Percentiles rank a stretch among this genome's conserved stretches.
These are phyloP conservation scores for Electrona antarctica DNA, from an alignment of 2,113 vertebrate genomes.

Conservation along the genomic window DNA sequence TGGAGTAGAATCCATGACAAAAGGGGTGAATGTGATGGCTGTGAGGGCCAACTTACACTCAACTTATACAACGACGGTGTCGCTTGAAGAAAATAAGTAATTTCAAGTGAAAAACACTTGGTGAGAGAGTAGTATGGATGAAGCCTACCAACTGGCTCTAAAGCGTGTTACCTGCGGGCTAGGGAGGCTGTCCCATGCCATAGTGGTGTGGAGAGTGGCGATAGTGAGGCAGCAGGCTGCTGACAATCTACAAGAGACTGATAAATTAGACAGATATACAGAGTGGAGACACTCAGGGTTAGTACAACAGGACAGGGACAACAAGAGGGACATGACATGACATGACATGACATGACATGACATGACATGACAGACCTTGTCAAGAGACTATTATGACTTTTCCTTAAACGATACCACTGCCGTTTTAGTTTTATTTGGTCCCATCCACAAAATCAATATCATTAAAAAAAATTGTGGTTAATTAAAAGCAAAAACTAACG, in stretches of 20 bases:
- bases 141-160: constrained; percentile 18
- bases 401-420: too few species aligned
- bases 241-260: constrained; percentile 99
- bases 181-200: constrained; percentile 86
- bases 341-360: constrained; percentile 71
- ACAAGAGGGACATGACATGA: constrained; percentile 63
- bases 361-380: constrained; percentile 54
- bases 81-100: too few species aligned
- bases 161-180: constrained; percentile 87
- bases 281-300: constrained; percentile 87
- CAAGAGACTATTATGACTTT: too few species aligned
- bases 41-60: not conserved
- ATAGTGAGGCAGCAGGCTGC: constrained; percentile 98
- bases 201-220: constrained; percentile 94
- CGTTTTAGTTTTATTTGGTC: too few species aligned
- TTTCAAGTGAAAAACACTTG: too few species aligned
- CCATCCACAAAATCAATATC: too few species aligned
- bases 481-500: too few species aligned
- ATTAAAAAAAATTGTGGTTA: too few species aligned
- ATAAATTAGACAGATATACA: constrained; percentile 99
- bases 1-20: not conserved
- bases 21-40: not conserved
- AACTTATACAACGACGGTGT: too few species aligned
- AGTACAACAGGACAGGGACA: constrained; percentile 69
- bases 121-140: too few species aligned